Percentiles rank a stretch among this genome's conserved stretches.
These are phyloP conservation scores for Epizoanthus stellaris DNA, from an alignment of 92 coral and sea anemone species.

Conservation along the genomic window DNA sequence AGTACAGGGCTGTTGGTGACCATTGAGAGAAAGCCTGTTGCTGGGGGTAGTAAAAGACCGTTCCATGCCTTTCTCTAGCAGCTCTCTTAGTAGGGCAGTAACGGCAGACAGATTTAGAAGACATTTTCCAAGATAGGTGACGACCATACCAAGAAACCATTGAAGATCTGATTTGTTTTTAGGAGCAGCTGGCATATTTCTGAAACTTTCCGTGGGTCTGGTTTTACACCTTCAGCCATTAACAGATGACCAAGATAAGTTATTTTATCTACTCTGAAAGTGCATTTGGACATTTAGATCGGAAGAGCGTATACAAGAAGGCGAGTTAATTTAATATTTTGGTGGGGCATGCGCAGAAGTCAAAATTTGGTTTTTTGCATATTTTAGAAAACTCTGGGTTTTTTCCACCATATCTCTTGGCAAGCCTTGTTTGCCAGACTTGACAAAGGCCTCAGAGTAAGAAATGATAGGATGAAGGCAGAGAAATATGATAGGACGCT, in stretches of 20 bases:
- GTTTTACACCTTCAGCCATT: background rate
- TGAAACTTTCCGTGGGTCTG: background rate
- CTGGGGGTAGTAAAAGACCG: background rate
- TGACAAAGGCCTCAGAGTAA: no score
- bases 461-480: no score
- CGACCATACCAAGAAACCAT: background rate
- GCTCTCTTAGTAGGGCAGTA: background rate
- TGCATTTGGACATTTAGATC: no score
- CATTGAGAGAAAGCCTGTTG: conserved; percentile 1
- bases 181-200: conserved; percentile 6
- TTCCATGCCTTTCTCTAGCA: background rate
- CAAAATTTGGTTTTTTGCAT: no score
- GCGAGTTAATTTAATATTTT: no score
- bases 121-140: background rate
- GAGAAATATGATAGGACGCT: no score
- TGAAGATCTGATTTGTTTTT: background rate
- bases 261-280: background rate
- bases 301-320: no score
- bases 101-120: conserved; percentile 1
- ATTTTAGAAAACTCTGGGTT: no score
- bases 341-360: no score
- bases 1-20: conserved; percentile 3
- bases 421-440: no score
- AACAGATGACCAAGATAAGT: background rate
- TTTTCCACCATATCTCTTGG: no score